These are phyloP conservation scores for Auanema freiburgensis DNA, from an alignment of 2,888 invertebrate genomes.

Conservation along the genomic window DNA sequence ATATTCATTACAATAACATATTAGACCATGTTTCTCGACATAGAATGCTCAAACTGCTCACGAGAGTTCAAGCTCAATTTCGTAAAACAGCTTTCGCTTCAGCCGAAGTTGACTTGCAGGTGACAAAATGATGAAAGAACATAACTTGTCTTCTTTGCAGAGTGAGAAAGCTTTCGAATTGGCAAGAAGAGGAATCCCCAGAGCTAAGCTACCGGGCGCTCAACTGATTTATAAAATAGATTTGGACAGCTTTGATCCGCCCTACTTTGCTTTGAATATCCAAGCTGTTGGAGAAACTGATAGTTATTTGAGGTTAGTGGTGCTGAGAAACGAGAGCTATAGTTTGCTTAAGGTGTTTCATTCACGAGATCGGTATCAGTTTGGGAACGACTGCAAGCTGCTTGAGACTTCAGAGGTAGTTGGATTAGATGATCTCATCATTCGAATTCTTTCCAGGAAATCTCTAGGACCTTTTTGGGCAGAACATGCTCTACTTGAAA, in stretches of 20 bases:
- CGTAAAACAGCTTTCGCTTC: constrained; percentile 49
- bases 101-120: constrained; percentile 77
- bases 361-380: constrained; percentile 82
- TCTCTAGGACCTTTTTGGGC: constrained; percentile 77
- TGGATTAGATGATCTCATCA: not conserved
- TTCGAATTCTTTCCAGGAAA: constrained; percentile 15
- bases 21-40: constrained; percentile 73
- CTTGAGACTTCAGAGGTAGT: constrained; percentile 19
- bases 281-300: constrained; percentile 84
- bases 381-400: constrained; percentile 75
- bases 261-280: constrained; percentile 84
- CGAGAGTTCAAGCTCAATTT: constrained; percentile 65
- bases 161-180: constrained; percentile 88
- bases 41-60: constrained; percentile 76
- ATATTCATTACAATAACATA: not conserved
- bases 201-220: constrained; percentile 74
- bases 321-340: too few relatives aligned
- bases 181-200: constrained; percentile 79
- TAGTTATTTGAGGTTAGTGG: constrained; percentile 72
- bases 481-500: constrained; percentile 77
- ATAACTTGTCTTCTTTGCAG: constrained; percentile 20
- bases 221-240: constrained; percentile 83
- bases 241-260: constrained; percentile 79
- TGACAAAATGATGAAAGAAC: not conserved
- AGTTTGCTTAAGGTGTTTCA: constrained; percentile 72